These are phyloP conservation scores for Watsonalla binaria DNA, from an alignment of 2,888 invertebrate species.

Conservation along the genomic window DNA sequence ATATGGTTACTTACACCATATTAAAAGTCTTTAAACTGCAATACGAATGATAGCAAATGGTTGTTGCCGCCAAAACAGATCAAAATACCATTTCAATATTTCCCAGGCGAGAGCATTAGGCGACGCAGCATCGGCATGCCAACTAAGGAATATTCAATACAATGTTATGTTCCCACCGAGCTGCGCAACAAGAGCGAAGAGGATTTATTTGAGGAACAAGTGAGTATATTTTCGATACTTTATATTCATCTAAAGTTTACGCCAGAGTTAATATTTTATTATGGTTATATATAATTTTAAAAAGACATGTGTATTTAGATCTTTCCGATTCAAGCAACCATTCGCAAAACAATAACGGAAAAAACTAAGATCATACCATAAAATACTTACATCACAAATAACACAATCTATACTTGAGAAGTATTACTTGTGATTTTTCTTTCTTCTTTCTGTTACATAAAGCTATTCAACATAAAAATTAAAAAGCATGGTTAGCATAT, in stretches of 20 bases:
- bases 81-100: conserved; percentile 13
- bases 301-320: no score
- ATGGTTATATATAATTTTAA: neutral
- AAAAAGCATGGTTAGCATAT: neutral
- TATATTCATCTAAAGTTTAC: neutral
- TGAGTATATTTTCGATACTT: conserved; percentile 14
- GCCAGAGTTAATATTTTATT: neutral
- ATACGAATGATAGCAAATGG: neutral
- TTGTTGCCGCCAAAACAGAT: neutral
- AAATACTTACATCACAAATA: no score
- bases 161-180: conserved; percentile 23
- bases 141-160: conserved; percentile 23
- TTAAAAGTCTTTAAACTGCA: neutral
- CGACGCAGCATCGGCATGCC: conserved; percentile 30
- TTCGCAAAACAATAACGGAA: no score
- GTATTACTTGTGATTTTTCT: no score
- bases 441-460: no score
- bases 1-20: no score
- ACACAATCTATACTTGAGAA: no score
- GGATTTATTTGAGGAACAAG: conserved; percentile 34
- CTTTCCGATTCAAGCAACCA: no score
- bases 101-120: conserved; percentile 28
- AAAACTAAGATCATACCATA: no score
- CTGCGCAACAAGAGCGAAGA: conserved; percentile 26
- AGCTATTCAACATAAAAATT: no score